Evolutionary conservation across 2,888 invertebrate genomes (phyloP), one percentile per base, ranked within the genome.

Genomic region (Sphecodes monilicornis): DNA sequence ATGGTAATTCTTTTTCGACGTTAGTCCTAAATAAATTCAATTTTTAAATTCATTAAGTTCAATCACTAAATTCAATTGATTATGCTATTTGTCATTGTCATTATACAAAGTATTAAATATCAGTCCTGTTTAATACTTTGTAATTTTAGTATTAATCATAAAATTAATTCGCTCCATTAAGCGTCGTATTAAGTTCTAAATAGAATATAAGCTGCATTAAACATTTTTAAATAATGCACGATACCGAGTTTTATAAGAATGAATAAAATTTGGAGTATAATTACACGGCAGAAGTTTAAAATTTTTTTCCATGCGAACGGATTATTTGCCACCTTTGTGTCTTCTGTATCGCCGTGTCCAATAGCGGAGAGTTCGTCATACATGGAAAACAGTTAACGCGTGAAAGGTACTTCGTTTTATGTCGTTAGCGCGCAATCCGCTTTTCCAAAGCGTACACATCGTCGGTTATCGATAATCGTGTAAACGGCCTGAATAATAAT

Each of bases 361-460:
- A 68, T 68, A 36, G 22, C 36, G 18, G 66, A 66, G 22, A 22
- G 29, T 68, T 73, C 39, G 36, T 57, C 70, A 29, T 46, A 29
- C 43, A 43, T 43, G 50, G 29, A 11, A 46, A 75, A 75, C 66
- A 32, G 43, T 10, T 46, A 66, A 66, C 43, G 43, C 32, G 64
- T 22, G 32, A n/a, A 75, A 43, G 32, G 13, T 66, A 16, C 32
- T 66, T 26, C 36, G 66, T 66, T 66, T 66, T 43, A 36, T 29
- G 43, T 36, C 43, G 66, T 32, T 75, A 75, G 36, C n/a, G 22
- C n/a, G 29, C 16, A 66, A 66, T 64, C 75, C 64, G 41, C 60
- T 75, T 36, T 57, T 43, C 64, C 60, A 13, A 36, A 32, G 16
- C 32, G 22, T 29, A 22, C 60, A n/a, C 60, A 22, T 16, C 46